A percentile compares a stretch with the other conserved stretches of the same genome.
These are phyloP conservation scores for Encarsia formosa DNA, from an alignment of 2,888 invertebrate species.

Conservation along the genomic window DNA sequence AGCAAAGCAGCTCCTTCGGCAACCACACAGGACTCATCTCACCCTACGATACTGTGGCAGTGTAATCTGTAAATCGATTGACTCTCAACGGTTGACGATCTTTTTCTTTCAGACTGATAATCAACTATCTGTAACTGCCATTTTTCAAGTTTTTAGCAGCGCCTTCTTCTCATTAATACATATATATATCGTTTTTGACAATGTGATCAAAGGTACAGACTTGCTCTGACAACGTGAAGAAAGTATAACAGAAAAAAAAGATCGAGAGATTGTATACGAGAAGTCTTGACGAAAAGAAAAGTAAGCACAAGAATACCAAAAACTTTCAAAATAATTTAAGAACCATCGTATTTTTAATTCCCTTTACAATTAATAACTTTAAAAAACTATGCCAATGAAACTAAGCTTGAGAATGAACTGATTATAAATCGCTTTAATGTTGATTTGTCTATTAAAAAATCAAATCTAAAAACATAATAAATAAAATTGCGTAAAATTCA, in stretches of 20 bases:
- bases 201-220: no score
- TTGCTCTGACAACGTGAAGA: no score
- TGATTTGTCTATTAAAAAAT: no score
- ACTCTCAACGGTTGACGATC: conserved; percentile 13
- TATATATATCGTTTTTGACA: neutral
- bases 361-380: no score
- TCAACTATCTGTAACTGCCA: conserved; percentile 27
- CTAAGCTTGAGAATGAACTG: no score
- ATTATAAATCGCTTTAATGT: no score
- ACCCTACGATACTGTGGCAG: conserved; percentile 99
- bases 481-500: no score
- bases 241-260: no score
- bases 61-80: conserved; percentile 78
- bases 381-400: no score
- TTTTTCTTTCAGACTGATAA: conserved; percentile 16
- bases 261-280: neutral
- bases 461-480: no score
- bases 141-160: conserved; percentile 30
- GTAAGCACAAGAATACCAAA: neutral
- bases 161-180: conserved; percentile 22
- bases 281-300: neutral
- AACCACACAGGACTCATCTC: conserved; percentile 74
- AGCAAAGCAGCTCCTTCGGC: conserved; percentile 52
- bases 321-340: neutral
- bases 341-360: no score